These are phyloP conservation scores for Dynastes hyllus DNA, from an alignment of 2,888 invertebrate species.

Conservation along the genomic window DNA sequence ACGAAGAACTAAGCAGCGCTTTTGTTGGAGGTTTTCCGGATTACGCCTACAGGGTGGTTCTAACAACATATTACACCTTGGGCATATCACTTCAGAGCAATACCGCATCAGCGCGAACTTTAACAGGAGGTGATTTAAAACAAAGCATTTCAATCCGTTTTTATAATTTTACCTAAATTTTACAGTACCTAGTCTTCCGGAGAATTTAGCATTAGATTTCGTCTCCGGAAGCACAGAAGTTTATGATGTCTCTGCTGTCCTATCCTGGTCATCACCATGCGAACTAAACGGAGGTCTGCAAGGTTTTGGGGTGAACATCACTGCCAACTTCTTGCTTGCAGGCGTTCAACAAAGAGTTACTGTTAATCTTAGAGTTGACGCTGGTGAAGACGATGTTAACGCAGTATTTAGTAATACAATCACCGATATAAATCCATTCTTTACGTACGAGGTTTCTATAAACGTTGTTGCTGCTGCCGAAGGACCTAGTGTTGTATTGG, in stretches of 20 bases:
- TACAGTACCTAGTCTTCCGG: conserved; percentile 42
- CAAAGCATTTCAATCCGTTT: neutral
- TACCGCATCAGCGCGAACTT: neutral
- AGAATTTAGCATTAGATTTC: conserved; percentile 7
- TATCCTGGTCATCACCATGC: conserved; percentile 39
- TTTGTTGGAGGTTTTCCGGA: conserved; percentile 35
- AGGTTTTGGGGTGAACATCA: conserved; percentile 37
- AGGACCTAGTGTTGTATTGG: conserved; percentile 17
- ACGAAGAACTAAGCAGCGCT: neutral
- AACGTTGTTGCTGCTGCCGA: conserved; percentile 38
- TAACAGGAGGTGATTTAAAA: conserved; percentile 38
- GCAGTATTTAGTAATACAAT: conserved; percentile 12
- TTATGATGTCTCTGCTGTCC: conserved; percentile 34
- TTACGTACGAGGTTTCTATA: conserved; percentile 37
- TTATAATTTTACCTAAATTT: conserved; percentile 6
- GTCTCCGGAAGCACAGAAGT: neutral
- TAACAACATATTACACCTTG: conserved; percentile 40
- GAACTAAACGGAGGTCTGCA: conserved; percentile 36
- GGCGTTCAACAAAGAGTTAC: conserved; percentile 31
- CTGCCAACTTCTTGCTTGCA: conserved; percentile 27
- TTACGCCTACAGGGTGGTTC: conserved; percentile 27
- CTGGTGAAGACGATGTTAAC: conserved; percentile 22
- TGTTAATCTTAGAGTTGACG: neutral
- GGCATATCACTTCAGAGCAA: conserved; percentile 25
- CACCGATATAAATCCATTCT: conserved; percentile 48